Evolutionary conservation across 2,797 vertebrate genomes (phyloP), one percentile per base, ranked within the genome.

Genomic region (Halcyon chelicuti): DNA sequence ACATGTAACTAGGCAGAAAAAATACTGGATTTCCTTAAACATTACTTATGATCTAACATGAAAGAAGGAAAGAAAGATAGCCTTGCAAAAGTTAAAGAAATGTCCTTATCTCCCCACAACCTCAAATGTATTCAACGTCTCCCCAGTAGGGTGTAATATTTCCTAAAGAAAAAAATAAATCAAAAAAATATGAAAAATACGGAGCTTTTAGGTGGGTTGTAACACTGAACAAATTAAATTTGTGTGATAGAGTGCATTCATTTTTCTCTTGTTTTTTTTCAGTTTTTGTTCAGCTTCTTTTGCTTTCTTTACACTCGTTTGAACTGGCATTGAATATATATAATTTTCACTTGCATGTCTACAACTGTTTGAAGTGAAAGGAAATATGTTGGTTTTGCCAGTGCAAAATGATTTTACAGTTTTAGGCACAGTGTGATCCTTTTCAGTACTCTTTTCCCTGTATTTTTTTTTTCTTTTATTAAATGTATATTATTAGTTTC

Each of bases 71-170:
- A 65, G 19, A 72, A 89, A 52, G 2, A 39, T 5, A 16, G 4
- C 3, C 19, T 88, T 78, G n/a, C 12, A 72, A 44, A 80, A 65
- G 4, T 71, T 11, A 61, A 80, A 88, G 6, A 75, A 74, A 52
- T n/a, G 1, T 55, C 46, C 60, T 62, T 51, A 22, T 31, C 1
- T 7, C 22, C 2, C 21, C 7, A 5, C 4, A 66, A 26, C 0
- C 5, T 4, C 22, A 70, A 37, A 26, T 33, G 7, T 20, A 40
- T 33, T 73, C 16, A 44, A 1, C 51, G 5, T 9, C 7, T 3
- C 57, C 2, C 16, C 13, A 57, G 7, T 3, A 62, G 2, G 8
- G 5, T 70, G 4, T 2, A 73, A 29, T 28, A 60, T 33, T 73
- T 68, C 73, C 19, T 62, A 40, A 39, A 16, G 7, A 37, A n/a